Evolutionary conservation across 2,888 invertebrate species (phyloP).

Genomic region (Odontomyia ornata): DNA sequence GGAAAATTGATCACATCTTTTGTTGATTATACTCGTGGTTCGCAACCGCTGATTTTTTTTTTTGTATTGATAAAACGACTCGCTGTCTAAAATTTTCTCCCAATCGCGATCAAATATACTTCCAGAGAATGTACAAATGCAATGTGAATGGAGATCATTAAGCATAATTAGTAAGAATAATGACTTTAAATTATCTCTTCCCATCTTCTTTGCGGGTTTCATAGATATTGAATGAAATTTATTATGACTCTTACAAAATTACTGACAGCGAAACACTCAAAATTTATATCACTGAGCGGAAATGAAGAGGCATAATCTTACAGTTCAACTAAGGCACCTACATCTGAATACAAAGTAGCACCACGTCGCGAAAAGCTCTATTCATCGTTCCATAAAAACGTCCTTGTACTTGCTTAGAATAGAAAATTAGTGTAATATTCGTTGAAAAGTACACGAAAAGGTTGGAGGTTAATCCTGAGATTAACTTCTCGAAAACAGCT

Average conservation of each 20-base stretch:
- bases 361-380: not conserved
- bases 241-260: not conserved
- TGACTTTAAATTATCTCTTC: too few relatives aligned
- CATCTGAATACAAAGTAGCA: constrained; percentile 30
- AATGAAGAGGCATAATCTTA: constrained; percentile 29
- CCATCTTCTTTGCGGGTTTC: too few relatives aligned
- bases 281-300: constrained; percentile 2
- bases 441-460: not conserved
- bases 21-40: too few relatives aligned
- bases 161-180: too few relatives aligned
- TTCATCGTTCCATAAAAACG: constrained; percentile 14
- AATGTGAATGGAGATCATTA: too few relatives aligned
- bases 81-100: too few relatives aligned
- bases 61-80: too few relatives aligned
- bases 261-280: not conserved
- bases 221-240: not conserved
- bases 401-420: constrained; percentile 16
- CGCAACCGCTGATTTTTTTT: too few relatives aligned
- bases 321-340: constrained; percentile 9
- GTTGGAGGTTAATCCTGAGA: constrained; percentile 6
- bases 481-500: constrained; percentile 17
- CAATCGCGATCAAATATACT: too few relatives aligned
- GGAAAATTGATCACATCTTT: too few relatives aligned
- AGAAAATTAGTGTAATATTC: constrained; percentile 29
- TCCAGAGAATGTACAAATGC: too few relatives aligned